A percentile compares a stretch with the other conserved stretches of the same genome.
Evolutionary conservation across 2,797 vertebrate species (phyloP).

Genomic region (Tauraco hartlaubi): DNA sequence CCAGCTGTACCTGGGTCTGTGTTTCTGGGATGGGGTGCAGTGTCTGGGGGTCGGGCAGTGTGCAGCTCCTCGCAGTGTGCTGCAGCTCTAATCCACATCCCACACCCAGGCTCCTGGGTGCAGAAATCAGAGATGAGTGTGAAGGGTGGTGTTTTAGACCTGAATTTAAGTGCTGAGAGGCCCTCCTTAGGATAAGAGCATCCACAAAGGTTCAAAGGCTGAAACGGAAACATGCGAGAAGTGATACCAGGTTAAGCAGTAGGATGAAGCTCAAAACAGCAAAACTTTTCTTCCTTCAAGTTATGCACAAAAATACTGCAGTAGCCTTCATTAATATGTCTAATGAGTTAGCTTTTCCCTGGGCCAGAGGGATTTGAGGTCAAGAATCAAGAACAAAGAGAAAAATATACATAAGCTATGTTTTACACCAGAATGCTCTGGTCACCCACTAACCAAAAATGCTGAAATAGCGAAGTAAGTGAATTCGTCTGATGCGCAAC

Average conservation of each 20-base stretch:
- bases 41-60: background rate
- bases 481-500: slow-evolving; percentile 6
- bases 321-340: background rate
- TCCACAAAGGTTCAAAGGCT: background rate
- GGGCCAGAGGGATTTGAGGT: background rate
- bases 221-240: background rate
- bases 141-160: background rate
- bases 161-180: background rate
- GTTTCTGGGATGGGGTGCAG: background rate
- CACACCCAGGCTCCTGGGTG: background rate
- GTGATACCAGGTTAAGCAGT: background rate
- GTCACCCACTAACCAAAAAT: slow-evolving; percentile 46
- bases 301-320: background rate
- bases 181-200: background rate
- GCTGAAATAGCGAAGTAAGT: background rate
- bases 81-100: background rate
- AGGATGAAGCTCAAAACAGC: background rate
- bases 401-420: background rate
- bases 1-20: background rate
- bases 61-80: background rate
- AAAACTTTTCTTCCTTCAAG: background rate
- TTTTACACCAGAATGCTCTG: background rate
- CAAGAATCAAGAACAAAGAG: slow-evolving; percentile 20
- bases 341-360: background rate
- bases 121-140: background rate